Conservation (phyloP, 2,113 vertebrate species). For the Saccopteryx bilineata region DNA sequence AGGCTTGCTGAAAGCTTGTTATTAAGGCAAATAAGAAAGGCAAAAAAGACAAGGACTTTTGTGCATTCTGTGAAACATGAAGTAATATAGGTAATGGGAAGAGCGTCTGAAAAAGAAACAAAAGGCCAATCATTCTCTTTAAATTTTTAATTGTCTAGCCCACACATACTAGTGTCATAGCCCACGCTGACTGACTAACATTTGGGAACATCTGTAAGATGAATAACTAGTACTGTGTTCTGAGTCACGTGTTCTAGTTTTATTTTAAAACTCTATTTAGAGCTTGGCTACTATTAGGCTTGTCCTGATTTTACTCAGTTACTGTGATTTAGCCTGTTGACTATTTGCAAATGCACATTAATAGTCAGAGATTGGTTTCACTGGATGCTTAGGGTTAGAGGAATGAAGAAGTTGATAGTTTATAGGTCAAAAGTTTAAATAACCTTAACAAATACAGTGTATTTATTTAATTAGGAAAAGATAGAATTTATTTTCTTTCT, state of each 20-base stretch:
- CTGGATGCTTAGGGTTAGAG: neutral
- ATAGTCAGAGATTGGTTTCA: conserved; percentile 35
- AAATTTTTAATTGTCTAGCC: conserved; percentile 28
- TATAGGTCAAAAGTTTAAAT: neutral
- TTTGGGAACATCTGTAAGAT: conserved; percentile 70
- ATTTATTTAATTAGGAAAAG: conserved; percentile 41
- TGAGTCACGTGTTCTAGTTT: conserved; percentile 79
- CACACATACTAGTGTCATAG: conserved; percentile 47
- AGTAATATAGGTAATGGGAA: conserved; percentile 32
- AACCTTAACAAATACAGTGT: neutral
- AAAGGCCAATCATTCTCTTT: neutral
- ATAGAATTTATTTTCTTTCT: neutral
- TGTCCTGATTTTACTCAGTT: conserved; percentile 71
- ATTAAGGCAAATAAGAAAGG: conserved; percentile 57
- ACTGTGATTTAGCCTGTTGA: conserved; percentile 55
- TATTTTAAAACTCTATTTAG: conserved; percentile 70
- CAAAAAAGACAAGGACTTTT: conserved; percentile 42
- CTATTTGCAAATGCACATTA: conserved; percentile 66
- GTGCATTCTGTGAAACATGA: conserved; percentile 33
- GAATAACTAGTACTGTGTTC: conserved; percentile 70
- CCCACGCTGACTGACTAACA: conserved; percentile 36
- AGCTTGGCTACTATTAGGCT: conserved; percentile 70
- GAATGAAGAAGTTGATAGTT: neutral
- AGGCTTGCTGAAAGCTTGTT: conserved; percentile 42
- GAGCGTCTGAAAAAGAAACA: neutral